Evolutionary conservation across 2,113 vertebrate genomes (phyloP), one percentile per base, ranked within the genome.

Genomic region (Halichoeres trimaculatus): DNA sequence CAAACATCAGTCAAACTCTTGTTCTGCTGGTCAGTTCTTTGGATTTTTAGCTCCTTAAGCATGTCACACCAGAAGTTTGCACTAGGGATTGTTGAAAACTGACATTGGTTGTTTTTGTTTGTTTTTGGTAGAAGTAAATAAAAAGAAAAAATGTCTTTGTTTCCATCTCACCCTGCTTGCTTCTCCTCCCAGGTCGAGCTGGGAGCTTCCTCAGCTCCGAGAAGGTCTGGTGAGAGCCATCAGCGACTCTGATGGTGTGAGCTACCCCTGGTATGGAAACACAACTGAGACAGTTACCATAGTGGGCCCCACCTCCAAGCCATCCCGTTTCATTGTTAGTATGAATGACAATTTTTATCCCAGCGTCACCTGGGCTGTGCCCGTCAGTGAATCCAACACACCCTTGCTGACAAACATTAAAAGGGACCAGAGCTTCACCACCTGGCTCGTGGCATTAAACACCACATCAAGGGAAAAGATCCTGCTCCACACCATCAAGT

Each of bases 271-370:
- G 98, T 99, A 99, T 0, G 98, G 98, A 55, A 99, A 99, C 92
- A 99, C 98, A 43, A 99, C 98, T 0, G 98, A 99, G 88, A 99
- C 97, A 0, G 98, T 99, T 72, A 98, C 97, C 61, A 90, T 99
- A 62, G 95, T 96, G 0, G 97, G 98, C 47, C 97, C 96, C 70
- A 98, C 95, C 6, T 96, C 95, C 92, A 98, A 98, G 90, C 95
- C 96, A 36, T 97, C 96, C 76, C 96, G 97, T 86, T 97, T 99
- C 91, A 94, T 95, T 0, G 96, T 99, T 88, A 98, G 97, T 94
- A 99, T 99, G 98, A 99, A 99, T 14, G 98, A 99, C 94, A 99
- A 99, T 90, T 99, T 99, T 89, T 99, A 99, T 87, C 98, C 98
- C 61, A 99, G 98, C 0, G 98, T 99, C 91, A 99, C 98, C 0